Evolutionary conservation across 2,888 invertebrate genomes (phyloP).

Genomic region (Xanthia togata): DNA sequence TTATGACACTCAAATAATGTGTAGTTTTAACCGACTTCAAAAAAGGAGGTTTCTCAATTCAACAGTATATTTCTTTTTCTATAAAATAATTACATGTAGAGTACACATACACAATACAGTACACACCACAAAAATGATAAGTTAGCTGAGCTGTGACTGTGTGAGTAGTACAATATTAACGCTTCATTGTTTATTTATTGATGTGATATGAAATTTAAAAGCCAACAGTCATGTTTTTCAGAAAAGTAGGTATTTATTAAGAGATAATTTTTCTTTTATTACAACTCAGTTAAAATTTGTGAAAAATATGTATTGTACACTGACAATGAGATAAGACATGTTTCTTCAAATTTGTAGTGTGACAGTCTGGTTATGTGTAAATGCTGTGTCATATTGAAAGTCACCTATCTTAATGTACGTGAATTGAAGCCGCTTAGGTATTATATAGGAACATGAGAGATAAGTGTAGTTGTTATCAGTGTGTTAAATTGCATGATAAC

Average conservation of each 20-base stretch:
- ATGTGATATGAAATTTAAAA: slow-evolving; percentile 2
- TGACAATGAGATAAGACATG: slow-evolving; percentile 11
- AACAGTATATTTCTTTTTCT: too few relatives aligned
- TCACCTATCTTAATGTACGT: slow-evolving; percentile 22
- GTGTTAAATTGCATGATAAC: slow-evolving; percentile 62
- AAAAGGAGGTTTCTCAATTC: too few relatives aligned
- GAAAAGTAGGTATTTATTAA: slow-evolving; percentile 3
- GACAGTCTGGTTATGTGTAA: slow-evolving; percentile 12
- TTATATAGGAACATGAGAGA: slow-evolving; percentile 39
- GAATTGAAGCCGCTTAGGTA: slow-evolving; percentile 24
- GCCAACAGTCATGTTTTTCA: neutral
- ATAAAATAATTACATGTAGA: neutral
- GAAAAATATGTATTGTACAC: slow-evolving; percentile 7
- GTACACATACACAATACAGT: neutral
- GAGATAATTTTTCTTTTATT: slow-evolving; percentile 5
- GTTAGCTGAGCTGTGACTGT: neutral
- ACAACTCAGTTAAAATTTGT: neutral
- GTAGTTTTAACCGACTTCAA: too few relatives aligned
- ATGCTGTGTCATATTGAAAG: slow-evolving; percentile 30
- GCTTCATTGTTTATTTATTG: neutral
- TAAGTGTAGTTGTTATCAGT: slow-evolving; percentile 58
- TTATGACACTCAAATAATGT: neutral
- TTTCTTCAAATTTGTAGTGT: slow-evolving; percentile 18
- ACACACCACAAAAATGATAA: slow-evolving; percentile 5
- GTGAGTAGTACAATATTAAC: neutral